A percentile compares a stretch with the other conserved stretches of the same genome.
These are phyloP conservation scores for Rhinoderma darwinii DNA, from an alignment of 2,113 vertebrate species.

Conservation along the genomic window DNA sequence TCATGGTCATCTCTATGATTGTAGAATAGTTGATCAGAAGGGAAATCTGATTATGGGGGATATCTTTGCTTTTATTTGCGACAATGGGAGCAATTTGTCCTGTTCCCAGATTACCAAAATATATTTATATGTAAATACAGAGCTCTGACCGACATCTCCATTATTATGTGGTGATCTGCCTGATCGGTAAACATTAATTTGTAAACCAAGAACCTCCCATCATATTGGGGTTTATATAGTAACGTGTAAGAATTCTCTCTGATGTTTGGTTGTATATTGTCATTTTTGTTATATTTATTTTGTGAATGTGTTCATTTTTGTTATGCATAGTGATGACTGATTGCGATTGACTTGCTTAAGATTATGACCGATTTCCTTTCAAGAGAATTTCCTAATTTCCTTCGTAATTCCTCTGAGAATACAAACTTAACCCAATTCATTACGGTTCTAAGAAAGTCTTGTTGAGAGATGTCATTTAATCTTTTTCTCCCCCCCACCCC, in stretches of 20 bases:
- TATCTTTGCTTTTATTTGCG: background rate
- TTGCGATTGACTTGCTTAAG: background rate
- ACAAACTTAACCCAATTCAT: background rate
- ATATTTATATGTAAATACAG: no score
- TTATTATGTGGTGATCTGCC: no score
- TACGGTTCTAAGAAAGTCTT: background rate
- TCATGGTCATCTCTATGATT: no score
- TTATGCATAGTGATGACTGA: background rate
- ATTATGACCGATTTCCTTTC: background rate
- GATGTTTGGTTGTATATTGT: background rate
- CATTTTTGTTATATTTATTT: constrained; percentile 5
- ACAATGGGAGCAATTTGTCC: no score
- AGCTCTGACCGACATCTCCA: background rate
- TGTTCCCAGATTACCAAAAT: no score
- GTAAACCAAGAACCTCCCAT: background rate
- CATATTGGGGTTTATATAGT: background rate
- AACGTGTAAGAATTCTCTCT: background rate
- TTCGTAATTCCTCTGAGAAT: background rate
- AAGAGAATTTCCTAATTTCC: background rate
- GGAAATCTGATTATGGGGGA: background rate
- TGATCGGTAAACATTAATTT: background rate
- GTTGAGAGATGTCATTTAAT: background rate
- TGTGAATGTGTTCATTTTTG: background rate
- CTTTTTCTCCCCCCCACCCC: constrained; percentile 41
- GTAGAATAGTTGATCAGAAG: background rate